Percentiles rank a stretch among this genome's conserved stretches.
phyloP scores from a whole-genome alignment of 2,797 vertebrate genomes.

The Aplochiton taeniatus region DNA sequence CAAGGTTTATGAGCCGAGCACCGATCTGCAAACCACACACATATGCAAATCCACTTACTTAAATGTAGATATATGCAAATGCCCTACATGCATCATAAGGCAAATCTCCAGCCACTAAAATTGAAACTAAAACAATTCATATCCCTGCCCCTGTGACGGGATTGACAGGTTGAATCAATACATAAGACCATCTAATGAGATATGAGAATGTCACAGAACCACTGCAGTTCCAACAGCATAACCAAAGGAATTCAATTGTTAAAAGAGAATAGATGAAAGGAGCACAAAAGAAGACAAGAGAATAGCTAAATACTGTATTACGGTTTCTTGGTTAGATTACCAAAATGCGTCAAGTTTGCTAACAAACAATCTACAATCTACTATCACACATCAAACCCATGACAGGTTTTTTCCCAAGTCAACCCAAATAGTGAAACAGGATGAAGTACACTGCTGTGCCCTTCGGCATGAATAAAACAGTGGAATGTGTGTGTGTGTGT shows the following conservation, averaged over 20 bases:
- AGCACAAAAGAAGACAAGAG: too few relatives aligned
- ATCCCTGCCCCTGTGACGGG: not conserved
- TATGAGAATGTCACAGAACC: not conserved
- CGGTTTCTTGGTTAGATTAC: too few relatives aligned
- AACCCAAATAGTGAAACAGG: too few relatives aligned
- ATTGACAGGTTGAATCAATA: constrained; percentile 9
- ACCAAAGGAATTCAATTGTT: too few relatives aligned
- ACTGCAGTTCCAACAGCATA: too few relatives aligned
- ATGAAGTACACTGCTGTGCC: not conserved
- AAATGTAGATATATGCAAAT: constrained; percentile 2
- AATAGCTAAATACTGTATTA: too few relatives aligned
- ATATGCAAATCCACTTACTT: constrained; percentile 1
- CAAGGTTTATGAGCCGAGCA: not conserved
- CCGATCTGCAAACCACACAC: not conserved
- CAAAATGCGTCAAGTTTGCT: too few relatives aligned
- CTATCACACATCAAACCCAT: too few relatives aligned
- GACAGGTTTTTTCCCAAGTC: too few relatives aligned
- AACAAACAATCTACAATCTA: too few relatives aligned
- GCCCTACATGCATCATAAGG: constrained; percentile 6
- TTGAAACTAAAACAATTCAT: constrained; percentile 19
- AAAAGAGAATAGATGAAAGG: too few relatives aligned
- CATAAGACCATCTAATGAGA: not conserved
- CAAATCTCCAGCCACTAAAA: constrained; percentile 21
- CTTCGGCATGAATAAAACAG: not conserved
- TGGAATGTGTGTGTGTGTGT: not conserved